phyloP scores from a whole-genome alignment of 2,797 vertebrate species.

The Coccyzus lansbergi region DNA sequence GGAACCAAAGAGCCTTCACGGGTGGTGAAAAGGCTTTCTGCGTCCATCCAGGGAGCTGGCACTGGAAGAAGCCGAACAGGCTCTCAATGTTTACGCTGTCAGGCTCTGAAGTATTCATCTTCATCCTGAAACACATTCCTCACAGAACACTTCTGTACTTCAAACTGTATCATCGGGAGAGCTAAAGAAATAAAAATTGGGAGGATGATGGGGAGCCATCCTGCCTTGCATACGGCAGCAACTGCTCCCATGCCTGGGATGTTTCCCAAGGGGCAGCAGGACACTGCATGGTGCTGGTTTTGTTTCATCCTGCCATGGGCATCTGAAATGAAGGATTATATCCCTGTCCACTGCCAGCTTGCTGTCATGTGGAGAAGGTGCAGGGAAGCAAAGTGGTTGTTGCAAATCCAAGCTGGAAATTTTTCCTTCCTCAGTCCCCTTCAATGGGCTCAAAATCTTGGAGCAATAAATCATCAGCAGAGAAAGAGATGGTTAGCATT shows the following conservation, averaged over 20 bases:
- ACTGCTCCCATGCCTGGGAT: neutral
- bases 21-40: neutral
- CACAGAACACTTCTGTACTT: conserved; percentile 30
- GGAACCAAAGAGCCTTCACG: neutral
- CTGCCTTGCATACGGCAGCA: neutral
- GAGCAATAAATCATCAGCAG: neutral
- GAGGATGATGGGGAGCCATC: neutral
- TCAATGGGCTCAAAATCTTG: neutral
- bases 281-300: neutral
- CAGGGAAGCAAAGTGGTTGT: neutral
- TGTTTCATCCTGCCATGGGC: neutral
- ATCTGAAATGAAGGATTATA: neutral
- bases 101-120: conserved; percentile 22
- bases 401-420: neutral
- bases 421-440: neutral
- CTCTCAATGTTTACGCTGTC: conserved; percentile 45
- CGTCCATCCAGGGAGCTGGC: conserved; percentile 10
- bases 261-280: neutral
- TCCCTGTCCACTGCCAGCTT: neutral
- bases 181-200: neutral
- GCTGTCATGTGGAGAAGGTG: neutral
- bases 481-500: neutral
- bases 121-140: conserved; percentile 66
- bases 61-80: conserved; percentile 46
- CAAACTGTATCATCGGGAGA: neutral